Base-by-base conservation (phyloP, 1,140 invertebrate species). In the Drosophila lini region DNA sequence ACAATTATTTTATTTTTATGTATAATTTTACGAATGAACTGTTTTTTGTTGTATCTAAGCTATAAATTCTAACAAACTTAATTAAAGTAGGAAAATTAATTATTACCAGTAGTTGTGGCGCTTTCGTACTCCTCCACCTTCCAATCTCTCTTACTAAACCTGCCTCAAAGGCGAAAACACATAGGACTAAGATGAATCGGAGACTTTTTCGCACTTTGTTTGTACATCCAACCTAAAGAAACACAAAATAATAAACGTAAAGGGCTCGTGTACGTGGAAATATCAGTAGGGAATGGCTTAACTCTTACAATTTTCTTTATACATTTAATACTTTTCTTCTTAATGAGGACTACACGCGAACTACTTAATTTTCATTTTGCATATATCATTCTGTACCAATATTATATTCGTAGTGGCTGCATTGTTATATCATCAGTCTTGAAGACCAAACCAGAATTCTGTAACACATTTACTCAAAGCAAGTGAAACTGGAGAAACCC, bases 11-110 rank as follows among this genome's bases (percentile, higher is more conserved):
- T 28, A 28, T 28, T 5, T 28, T 40, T 84, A 41, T 48, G 5
- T 28, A 6, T 5, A 28, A 45, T 42, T 62, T 62, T 64, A 89
- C 77, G 73, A 80, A 74, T 76, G 73, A 57, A 62, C 81, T 73
- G 52, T 80, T 80, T 67, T 44, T 70, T 78, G 71, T 77, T 83
- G 50, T 83, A 41, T 64, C 84, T 89, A 89, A 41, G 71, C 84
- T 83, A 84, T 80, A 84, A 89, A 80, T 80, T 84, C 80, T 80
- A 88, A 88, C 77, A 84, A 88, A 88, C 84, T 84, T 88, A 83
- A 69, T 71, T 78, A 63, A 89, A 80, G 47, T 89, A 89, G 80
- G 80, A 89, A 77, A 89, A 88, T 63, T 69, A 89, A 80, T 68
- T 64, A 80, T 65, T 78, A 78, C 69, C 62, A 55, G 69, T 88